These are phyloP conservation scores for Temnothorax longispinosus DNA, from an alignment of 1,140 invertebrate genomes.

Conservation along the genomic window DNA sequence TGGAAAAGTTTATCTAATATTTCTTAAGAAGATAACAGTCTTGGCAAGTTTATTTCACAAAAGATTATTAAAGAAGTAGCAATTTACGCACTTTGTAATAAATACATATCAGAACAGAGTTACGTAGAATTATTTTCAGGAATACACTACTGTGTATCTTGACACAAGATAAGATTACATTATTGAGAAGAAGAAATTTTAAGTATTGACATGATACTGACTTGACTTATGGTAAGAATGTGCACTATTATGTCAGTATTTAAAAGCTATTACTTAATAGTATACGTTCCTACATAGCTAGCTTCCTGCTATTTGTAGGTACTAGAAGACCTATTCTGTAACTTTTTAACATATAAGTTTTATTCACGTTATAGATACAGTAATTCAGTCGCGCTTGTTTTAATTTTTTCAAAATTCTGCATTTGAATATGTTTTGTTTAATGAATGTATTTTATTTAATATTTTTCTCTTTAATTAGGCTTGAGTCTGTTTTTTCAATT, in stretches of 20 bases:
- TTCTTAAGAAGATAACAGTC: not conserved
- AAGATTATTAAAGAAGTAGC: not conserved
- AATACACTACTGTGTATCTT: constrained; percentile 65
- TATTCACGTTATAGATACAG: constrained; percentile 4
- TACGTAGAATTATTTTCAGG: constrained; percentile 4
- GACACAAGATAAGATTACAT: constrained; percentile 52
- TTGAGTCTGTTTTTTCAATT: too few species aligned
- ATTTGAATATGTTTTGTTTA: not conserved
- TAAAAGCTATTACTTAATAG: constrained; percentile 71
- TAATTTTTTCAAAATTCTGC: not conserved
- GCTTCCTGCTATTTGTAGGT: constrained; percentile 69
- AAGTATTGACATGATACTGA: constrained; percentile 66
- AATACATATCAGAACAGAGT: constrained; percentile 50
- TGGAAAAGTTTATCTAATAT: not conserved
- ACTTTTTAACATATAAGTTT: constrained; percentile 20
- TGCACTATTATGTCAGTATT: constrained; percentile 69
- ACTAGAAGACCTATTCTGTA: constrained; percentile 45
- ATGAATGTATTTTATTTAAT: not conserved
- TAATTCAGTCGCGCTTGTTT: not conserved
- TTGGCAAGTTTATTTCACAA: not conserved
- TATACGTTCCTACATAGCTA: constrained; percentile 76
- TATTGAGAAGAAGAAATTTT: constrained; percentile 62
- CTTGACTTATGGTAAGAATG: constrained; percentile 27
- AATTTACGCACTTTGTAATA: not conserved
- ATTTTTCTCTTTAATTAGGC: too few species aligned